Conservation (phyloP, 2,888 invertebrate species). For the Chromoteleia sp. region DNA sequence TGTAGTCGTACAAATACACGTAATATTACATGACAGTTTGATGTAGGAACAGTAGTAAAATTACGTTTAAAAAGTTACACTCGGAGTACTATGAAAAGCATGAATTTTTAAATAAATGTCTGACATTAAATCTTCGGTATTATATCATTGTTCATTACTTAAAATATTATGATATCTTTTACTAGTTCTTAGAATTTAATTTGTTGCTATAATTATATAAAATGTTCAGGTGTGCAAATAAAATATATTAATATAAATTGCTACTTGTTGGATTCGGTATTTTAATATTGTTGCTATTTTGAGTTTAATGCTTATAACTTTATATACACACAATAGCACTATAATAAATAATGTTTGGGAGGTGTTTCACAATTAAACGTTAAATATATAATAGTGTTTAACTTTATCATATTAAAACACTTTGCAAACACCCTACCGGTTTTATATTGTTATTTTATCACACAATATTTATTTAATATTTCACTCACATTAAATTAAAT, state of each 20-base stretch:
- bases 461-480: too few species aligned
- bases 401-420: too few species aligned
- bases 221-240: background rate
- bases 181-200: background rate
- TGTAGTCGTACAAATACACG: conserved; percentile 28
- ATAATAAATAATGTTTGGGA: too few species aligned
- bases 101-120: conserved; percentile 28
- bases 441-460: too few species aligned
- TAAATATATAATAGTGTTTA: too few species aligned
- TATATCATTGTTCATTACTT: conserved; percentile 10
- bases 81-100: background rate
- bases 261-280: conserved; percentile 3
- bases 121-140: conserved; percentile 13
- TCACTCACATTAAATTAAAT: too few species aligned
- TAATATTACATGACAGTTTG: conserved; percentile 47
- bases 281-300: background rate
- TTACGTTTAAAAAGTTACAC: conserved; percentile 36
- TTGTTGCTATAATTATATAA: background rate
- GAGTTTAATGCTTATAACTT: too few species aligned
- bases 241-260: background rate
- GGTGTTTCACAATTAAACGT: too few species aligned
- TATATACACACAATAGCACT: too few species aligned
- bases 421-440: too few species aligned
- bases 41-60: conserved; percentile 11
- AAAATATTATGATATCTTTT: conserved; percentile 8